Percentiles rank a stretch among this genome's conserved stretches.
Conservation (phyloP, 1,140 invertebrate genomes). For the Cyclina sinensis region DNA sequence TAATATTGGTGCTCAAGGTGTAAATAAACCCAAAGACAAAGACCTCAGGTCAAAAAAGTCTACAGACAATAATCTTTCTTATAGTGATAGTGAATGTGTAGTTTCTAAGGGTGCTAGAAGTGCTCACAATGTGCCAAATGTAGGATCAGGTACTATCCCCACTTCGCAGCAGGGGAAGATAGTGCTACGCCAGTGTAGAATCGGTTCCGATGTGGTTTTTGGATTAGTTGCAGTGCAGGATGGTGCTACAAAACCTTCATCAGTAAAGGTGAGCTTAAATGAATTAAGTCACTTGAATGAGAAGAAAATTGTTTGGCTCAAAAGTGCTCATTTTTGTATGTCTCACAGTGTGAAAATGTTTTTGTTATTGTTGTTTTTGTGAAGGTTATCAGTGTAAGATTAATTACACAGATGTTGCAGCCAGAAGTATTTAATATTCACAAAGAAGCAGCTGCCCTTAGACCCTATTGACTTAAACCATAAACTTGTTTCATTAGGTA, state of each 20-base stretch:
- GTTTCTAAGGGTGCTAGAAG: constrained; percentile 52
- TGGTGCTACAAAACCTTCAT: background rate
- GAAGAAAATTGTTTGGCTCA: too few species aligned
- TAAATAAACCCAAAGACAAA: background rate
- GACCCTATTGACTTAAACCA: background rate
- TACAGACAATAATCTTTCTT: background rate
- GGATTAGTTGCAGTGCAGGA: constrained; percentile 73
- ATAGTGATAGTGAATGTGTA: constrained; percentile 46
- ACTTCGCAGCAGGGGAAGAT: constrained; percentile 54
- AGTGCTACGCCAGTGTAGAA: constrained; percentile 75
- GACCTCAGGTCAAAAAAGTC: background rate
- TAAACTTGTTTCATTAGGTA: background rate
- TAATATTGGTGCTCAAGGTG: constrained; percentile 30
- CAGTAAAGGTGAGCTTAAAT: constrained; percentile 3
- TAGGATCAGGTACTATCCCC: background rate
- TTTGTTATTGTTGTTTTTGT: too few species aligned
- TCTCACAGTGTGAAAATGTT: too few species aligned
- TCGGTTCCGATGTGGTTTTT: constrained; percentile 77
- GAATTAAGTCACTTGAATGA: too few species aligned
- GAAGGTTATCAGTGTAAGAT: too few species aligned
- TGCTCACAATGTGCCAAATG: constrained; percentile 39
- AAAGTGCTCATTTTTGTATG: too few species aligned
- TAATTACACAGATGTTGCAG: background rate
- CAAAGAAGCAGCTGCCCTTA: too few species aligned
- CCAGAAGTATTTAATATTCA: background rate